Evolutionary conservation across 2,797 vertebrate genomes (phyloP).

Genomic region (Amblyraja radiata): DNA sequence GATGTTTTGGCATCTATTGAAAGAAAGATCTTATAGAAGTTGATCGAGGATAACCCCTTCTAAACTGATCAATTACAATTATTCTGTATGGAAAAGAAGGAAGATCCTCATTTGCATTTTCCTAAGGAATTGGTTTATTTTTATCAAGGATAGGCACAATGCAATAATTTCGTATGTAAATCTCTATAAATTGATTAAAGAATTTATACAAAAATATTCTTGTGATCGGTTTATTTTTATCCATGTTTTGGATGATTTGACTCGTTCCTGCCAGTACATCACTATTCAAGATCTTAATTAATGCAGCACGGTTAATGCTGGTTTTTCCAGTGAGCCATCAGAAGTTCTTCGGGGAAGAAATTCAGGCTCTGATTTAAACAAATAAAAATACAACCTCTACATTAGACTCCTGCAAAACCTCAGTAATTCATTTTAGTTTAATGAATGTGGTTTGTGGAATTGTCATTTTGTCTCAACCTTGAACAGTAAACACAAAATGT

Average conservation of each 20-base stretch:
- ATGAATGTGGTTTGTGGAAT: background rate
- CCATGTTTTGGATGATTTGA: background rate
- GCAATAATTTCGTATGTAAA: constrained; percentile 36
- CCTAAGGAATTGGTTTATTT: constrained; percentile 27
- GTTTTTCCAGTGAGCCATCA: background rate
- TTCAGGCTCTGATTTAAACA: background rate
- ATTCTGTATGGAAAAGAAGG: background rate
- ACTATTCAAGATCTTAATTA: background rate
- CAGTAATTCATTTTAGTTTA: too few species aligned
- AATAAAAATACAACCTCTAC: background rate
- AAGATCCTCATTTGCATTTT: background rate
- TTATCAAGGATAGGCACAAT: constrained; percentile 16
- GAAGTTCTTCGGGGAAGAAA: background rate
- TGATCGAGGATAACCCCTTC: background rate
- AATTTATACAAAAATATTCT: constrained; percentile 32
- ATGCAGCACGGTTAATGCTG: background rate
- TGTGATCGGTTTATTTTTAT: background rate
- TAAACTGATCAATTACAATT: background rate
- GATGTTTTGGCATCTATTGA: background rate
- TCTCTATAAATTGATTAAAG: constrained; percentile 38
- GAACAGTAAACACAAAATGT: background rate
- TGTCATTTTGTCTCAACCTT: background rate
- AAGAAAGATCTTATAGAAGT: background rate
- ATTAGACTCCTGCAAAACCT: background rate
- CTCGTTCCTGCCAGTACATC: background rate